Conservation (phyloP, 2,797 vertebrate genomes). For the Botia kubotai region DNA sequence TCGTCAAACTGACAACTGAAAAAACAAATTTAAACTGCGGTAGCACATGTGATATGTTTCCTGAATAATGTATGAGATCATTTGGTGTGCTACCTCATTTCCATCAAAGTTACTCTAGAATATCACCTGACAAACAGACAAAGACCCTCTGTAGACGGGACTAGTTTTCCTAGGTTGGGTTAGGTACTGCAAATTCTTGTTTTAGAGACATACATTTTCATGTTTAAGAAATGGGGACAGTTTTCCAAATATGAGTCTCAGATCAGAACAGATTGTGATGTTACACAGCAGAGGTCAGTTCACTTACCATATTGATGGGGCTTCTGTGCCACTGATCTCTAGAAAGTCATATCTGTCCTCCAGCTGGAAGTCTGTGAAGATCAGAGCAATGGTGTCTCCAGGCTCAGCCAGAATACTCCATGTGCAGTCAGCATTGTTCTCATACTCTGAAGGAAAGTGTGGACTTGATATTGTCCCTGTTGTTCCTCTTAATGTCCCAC, state of each 20-base stretch:
- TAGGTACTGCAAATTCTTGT: background rate
- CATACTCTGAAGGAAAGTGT: constrained; percentile 93
- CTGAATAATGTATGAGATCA: constrained; percentile 43
- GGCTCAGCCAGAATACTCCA: constrained; percentile 97
- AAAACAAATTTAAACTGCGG: constrained; percentile 13
- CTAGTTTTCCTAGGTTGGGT: background rate
- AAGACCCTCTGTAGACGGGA: background rate
- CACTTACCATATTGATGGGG: constrained; percentile 95
- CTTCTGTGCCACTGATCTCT: constrained; percentile 98
- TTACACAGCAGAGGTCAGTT: constrained; percentile 27
- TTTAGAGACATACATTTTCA: background rate
- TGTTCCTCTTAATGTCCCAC: constrained; percentile 92
- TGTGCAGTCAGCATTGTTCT: constrained; percentile 95
- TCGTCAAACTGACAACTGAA: background rate
- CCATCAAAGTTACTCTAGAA: constrained; percentile 3
- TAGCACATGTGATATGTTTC: background rate
- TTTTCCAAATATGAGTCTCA: background rate
- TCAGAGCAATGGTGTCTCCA: constrained; percentile 94
- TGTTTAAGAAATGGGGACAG: no score
- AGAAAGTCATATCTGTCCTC: constrained; percentile 98
- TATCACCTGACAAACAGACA: background rate
- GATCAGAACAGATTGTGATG: constrained; percentile 31
- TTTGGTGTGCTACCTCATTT: constrained; percentile 19
- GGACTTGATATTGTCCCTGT: constrained; percentile 93
- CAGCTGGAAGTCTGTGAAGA: constrained; percentile 95